phyloP scores from a whole-genome alignment of 64 coral and sea anemone species.

The Pachyseris speciosa region DNA sequence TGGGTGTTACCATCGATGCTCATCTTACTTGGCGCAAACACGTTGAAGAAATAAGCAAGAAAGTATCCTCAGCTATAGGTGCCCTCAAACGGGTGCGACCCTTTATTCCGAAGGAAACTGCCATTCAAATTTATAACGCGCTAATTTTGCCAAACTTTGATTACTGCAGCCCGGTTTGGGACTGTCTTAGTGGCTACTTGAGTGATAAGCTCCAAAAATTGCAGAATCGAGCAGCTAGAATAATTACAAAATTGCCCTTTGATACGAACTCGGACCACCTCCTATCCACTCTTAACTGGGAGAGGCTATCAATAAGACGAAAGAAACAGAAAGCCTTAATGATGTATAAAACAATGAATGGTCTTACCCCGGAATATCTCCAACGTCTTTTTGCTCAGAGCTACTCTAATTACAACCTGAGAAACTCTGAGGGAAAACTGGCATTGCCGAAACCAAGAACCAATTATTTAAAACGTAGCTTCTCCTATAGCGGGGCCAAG shows the following conservation, averaged over 20 bases:
- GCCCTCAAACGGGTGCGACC: not conserved
- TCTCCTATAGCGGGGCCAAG: conserved; percentile 9
- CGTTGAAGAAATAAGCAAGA: not conserved
- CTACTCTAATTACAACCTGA: not conserved
- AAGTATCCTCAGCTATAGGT: not conserved
- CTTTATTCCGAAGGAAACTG: not conserved
- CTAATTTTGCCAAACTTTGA: conserved; percentile 27
- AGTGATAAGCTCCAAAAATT: conserved; percentile 12
- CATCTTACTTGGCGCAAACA: not conserved
- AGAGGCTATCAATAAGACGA: not conserved
- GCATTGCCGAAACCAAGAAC: conserved; percentile 20
- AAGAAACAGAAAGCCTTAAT: conserved; percentile 44
- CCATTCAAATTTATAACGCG: conserved; percentile 25
- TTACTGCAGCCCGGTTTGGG: not conserved
- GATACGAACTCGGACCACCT: not conserved
- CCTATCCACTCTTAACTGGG: conserved; percentile 8
- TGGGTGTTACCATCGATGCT: not conserved
- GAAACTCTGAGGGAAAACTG: conserved; percentile 16
- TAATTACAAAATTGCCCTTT: not conserved
- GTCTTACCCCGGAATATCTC: conserved; percentile 5
- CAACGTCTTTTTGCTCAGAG: conserved; percentile 12
- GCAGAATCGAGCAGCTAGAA: not conserved
- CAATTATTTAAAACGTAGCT: conserved; percentile 15
- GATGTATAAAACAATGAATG: conserved; percentile 41
- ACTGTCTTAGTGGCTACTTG: not conserved